Base-by-base conservation (phyloP, 1,140 invertebrate species). In the Pachypeltis micranthus region DNA sequence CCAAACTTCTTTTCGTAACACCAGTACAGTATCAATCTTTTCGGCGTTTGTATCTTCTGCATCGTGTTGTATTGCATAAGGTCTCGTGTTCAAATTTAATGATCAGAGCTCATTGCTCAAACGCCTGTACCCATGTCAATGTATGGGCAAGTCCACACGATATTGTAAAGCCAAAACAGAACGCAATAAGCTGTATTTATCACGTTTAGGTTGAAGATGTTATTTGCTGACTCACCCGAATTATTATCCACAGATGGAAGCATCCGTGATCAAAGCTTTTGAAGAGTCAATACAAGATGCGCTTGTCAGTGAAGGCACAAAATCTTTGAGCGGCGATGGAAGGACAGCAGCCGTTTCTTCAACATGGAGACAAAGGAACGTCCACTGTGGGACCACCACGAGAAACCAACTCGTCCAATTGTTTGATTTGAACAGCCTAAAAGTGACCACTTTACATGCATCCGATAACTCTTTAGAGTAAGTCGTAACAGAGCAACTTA, bases 391-490 rank as follows among this genome's bases (percentile, higher is more conserved):
- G 1, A 76, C 77, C 44, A 78, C 72, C 16, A 78, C 79, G 14
- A 83, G 81, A 67, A 85, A 81, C 67, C 63, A 72, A 2, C 74
- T 79, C 56, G 76, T 78, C 26, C 77, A 84, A 67, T 68, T 78
- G 25, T 68, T 85, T 39, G 75, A 81, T 65, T 69, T 74, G 1
- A 71, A 79, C 25, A 72, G 81, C 1, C 72, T 78, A 65, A 74
- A 73, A 56, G 70, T 72, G n/a, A 75, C 64, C 31, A 73, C 70
- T 66, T 78, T 67, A 68, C 77, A 76, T 69, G 80, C 74, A 70
- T 68, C 77, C 26, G 84, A 87, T 72, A 69, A 80, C 29, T 80
- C 77, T 54, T 77, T 77, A 67, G 83, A 85, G 84, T 86, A 75
- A 72, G 77, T 77, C 60, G 0, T 25, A 7, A 26, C 7, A 39